phyloP scores from a whole-genome alignment of 2,888 invertebrate genomes.

The Glomeris marginata region DNA sequence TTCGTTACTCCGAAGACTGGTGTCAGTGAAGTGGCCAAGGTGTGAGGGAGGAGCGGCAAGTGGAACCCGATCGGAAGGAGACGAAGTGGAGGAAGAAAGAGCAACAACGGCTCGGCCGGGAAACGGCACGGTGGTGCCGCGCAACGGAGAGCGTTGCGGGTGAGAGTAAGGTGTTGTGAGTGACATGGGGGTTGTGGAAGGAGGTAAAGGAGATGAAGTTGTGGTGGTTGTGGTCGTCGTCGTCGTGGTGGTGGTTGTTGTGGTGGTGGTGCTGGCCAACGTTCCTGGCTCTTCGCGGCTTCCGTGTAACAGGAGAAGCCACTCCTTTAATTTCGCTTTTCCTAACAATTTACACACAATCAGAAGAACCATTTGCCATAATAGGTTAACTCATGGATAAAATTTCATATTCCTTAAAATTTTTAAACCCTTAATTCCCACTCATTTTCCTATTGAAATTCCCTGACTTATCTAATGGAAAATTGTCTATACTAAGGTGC shows the following conservation, averaged over 20 bases:
- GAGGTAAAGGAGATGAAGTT: constrained; percentile 1
- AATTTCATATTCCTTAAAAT: too few relatives aligned
- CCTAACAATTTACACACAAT: constrained; percentile 9
- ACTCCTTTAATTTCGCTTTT: constrained; percentile 25
- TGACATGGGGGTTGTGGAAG: background rate
- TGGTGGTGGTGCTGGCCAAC: constrained; percentile 6
- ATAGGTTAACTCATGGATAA: too few relatives aligned
- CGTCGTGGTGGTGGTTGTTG: constrained; percentile 4
- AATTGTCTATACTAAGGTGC: too few relatives aligned
- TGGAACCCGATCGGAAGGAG: background rate
- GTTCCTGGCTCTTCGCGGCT: constrained; percentile 20
- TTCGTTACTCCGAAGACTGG: too few relatives aligned
- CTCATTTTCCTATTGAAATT: too few relatives aligned
- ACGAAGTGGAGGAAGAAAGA: background rate
- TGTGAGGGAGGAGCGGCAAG: too few relatives aligned
- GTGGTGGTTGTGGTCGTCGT: constrained; percentile 8
- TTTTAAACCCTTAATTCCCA: too few relatives aligned
- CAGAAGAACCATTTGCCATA: background rate
- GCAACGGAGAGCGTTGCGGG: too few relatives aligned
- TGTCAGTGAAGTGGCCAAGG: too few relatives aligned
- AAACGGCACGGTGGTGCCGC: background rate
- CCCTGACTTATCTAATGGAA: too few relatives aligned
- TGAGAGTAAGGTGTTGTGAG: too few relatives aligned
- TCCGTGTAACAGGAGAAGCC: constrained; percentile 32
- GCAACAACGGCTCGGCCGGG: background rate